phyloP scores from a whole-genome alignment of 1,140 invertebrate genomes.

The Fopius arisanus region DNA sequence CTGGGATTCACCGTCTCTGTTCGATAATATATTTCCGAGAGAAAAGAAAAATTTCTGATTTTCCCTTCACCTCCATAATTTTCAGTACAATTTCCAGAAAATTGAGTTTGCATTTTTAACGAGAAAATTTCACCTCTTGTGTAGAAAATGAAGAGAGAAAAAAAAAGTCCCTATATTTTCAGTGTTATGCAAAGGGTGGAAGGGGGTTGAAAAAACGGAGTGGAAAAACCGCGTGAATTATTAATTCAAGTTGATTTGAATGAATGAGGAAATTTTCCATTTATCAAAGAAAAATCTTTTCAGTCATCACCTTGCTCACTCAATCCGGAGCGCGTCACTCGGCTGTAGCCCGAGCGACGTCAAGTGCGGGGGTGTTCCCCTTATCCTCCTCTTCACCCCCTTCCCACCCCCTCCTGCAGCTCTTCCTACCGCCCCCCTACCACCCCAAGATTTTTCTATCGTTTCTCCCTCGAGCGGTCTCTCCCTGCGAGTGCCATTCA shows the following conservation, averaged over 20 bases:
- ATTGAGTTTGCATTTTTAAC: too few relatives aligned
- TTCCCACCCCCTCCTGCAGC: too few relatives aligned
- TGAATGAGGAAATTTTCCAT: conserved; percentile 1
- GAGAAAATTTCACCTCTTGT: too few relatives aligned
- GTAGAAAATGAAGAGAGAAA: not conserved
- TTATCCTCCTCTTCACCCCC: not conserved
- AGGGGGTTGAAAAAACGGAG: too few relatives aligned
- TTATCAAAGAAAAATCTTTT: conserved; percentile 2
- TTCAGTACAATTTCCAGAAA: too few relatives aligned
- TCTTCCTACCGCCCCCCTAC: not conserved
- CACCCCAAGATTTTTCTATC: not conserved
- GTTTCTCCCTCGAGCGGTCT: not conserved
- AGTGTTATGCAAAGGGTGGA: not conserved
- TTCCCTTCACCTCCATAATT: too few relatives aligned
- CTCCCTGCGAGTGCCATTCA: conserved; percentile 6
- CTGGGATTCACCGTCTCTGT: not conserved
- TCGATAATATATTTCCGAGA: not conserved
- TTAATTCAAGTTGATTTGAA: not conserved
- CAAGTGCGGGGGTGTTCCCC: not conserved
- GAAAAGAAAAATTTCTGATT: too few relatives aligned
- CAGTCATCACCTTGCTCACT: not conserved
- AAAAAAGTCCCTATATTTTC: not conserved
- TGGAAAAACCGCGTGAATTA: not conserved
- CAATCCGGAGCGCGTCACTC: not conserved
- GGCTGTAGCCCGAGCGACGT: not conserved